These are phyloP conservation scores for Scomberomorus guttatus DNA, from an alignment of 2,797 vertebrate species.

Conservation along the genomic window DNA sequence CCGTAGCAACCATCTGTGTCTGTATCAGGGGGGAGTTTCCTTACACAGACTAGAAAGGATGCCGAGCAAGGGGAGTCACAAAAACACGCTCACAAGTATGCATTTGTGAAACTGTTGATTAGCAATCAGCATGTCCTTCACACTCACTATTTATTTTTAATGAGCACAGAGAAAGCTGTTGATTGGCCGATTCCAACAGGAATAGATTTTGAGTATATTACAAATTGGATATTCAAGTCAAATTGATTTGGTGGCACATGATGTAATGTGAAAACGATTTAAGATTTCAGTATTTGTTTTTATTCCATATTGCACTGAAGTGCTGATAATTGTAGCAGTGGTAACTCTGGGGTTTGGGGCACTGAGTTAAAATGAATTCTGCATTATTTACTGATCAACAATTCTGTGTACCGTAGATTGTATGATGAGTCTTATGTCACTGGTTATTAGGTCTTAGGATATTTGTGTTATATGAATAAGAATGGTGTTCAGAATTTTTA, in stretches of 20 bases:
- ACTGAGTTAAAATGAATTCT: neutral
- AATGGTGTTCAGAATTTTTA: neutral
- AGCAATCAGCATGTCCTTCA: constrained; percentile 65
- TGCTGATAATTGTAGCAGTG: neutral
- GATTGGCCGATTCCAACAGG: constrained; percentile 57
- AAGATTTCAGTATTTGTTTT: neutral
- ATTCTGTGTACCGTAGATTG: neutral
- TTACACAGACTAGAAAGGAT: constrained; percentile 46
- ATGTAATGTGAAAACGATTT: constrained; percentile 1
- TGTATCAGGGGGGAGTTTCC: constrained; percentile 70
- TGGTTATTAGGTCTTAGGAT: neutral
- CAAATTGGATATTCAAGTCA: constrained; percentile 39
- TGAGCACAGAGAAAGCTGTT: constrained; percentile 52
- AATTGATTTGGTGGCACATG: constrained; percentile 7
- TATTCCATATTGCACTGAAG: neutral
- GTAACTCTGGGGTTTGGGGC: neutral
- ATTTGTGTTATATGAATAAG: neutral
- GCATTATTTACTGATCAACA: neutral
- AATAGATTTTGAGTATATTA: constrained; percentile 13
- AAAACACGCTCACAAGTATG: constrained; percentile 6
- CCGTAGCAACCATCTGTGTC: constrained; percentile 73
- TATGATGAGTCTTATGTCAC: neutral
- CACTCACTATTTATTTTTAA: constrained; percentile 53
- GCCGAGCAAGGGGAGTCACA: constrained; percentile 48
- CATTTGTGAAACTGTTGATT: constrained; percentile 62